Evolutionary conservation across 2,113 vertebrate genomes (phyloP).

Genomic region (Phyllostomus discolor): DNA sequence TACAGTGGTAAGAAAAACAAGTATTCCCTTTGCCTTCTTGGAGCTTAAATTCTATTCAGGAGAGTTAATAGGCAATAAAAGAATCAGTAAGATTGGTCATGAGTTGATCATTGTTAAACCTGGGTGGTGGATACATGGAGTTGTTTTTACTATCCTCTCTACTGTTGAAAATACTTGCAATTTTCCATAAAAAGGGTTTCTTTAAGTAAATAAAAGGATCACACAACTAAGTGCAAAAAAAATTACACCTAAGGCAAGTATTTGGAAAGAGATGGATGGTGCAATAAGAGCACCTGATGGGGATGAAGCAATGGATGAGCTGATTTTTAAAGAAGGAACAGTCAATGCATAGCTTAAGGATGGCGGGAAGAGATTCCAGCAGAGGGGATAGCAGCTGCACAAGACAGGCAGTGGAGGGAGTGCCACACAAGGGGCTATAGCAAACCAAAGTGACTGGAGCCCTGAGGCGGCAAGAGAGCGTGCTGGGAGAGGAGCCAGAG

Average conservation of each 20-base stretch:
- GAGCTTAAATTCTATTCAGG: not conserved
- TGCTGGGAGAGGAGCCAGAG: conserved; percentile 28
- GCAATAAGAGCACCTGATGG: not conserved
- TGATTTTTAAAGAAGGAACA: not conserved
- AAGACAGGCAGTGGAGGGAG: not conserved
- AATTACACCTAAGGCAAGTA: not conserved
- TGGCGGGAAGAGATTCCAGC: not conserved
- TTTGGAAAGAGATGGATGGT: not conserved
- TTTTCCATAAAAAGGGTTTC: not conserved
- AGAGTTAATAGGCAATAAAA: not conserved
- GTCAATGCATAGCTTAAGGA: not conserved
- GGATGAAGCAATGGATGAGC: not conserved
- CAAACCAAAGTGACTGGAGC: conserved; percentile 60
- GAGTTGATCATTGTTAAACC: not conserved
- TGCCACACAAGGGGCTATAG: conserved; percentile 48
- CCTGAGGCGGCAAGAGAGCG: conserved; percentile 13
- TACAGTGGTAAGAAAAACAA: not conserved
- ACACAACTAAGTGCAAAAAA: not conserved
- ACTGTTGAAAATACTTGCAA: not conserved
- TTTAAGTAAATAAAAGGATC: not conserved
- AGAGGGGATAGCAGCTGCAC: not conserved
- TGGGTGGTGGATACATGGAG: not conserved
- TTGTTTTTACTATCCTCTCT: not conserved
- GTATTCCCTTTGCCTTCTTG: not conserved
- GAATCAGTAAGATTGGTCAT: not conserved